Percentiles rank a stretch among this genome's conserved stretches.
Conservation (phyloP, 2,888 invertebrate species). For the Cerastoderma edule region DNA sequence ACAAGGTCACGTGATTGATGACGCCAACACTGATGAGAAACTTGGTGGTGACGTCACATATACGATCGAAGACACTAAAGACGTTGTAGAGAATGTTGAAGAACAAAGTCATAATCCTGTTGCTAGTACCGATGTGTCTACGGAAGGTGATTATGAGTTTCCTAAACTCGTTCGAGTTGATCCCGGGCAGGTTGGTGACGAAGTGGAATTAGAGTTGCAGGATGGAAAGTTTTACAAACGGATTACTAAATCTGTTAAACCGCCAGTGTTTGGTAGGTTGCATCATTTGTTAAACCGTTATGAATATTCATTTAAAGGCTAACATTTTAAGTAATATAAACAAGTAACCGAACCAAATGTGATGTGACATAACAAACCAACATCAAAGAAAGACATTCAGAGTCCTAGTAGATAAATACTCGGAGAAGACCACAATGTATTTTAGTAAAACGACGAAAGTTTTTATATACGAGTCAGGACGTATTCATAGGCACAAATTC, state of each 20-base stretch:
- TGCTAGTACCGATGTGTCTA: neutral
- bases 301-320: neutral
- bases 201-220: conserved; percentile 32
- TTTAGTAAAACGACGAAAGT: too few relatives aligned
- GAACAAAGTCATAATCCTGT: neutral
- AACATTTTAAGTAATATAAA: neutral
- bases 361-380: neutral
- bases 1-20: neutral
- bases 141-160: conserved; percentile 25
- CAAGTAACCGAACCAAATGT: neutral
- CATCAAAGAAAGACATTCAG: neutral
- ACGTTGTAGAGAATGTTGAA: neutral
- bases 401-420: neutral
- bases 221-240: conserved; percentile 27
- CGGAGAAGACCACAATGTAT: neutral
- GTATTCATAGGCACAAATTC: too few relatives aligned
- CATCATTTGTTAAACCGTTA: neutral
- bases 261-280: conserved; percentile 44
- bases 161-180: conserved; percentile 33
- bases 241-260: conserved; percentile 34
- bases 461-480: too few relatives aligned
- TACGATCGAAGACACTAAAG: neutral
- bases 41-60: neutral
- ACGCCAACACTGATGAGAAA: neutral
- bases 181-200: conserved; percentile 46